phyloP scores from a whole-genome alignment of 2,888 invertebrate species.

The Conops quadrifasciatus region DNA sequence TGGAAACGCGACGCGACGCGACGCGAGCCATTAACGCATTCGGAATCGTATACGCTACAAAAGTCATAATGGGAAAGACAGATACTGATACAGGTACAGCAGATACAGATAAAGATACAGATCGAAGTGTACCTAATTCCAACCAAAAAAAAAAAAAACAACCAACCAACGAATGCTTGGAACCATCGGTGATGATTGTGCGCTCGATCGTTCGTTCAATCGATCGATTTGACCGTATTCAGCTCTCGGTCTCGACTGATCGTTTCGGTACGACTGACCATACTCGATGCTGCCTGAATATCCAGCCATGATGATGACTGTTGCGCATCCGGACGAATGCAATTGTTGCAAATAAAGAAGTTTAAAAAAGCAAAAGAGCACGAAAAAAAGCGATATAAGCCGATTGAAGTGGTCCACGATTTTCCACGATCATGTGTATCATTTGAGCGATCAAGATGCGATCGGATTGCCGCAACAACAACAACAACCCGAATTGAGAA shows the following conservation, averaged over 20 bases:
- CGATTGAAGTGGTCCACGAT: background rate
- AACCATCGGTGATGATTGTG: background rate
- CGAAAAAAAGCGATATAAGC: background rate
- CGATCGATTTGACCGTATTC: background rate
- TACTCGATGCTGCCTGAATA: background rate
- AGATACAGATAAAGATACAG: conserved; percentile 17
- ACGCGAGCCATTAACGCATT: too few species aligned
- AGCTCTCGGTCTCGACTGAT: too few species aligned
- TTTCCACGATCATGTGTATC: too few species aligned
- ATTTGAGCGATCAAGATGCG: too few species aligned
- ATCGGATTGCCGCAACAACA: too few species aligned
- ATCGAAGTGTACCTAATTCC: background rate
- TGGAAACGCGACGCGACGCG: too few species aligned
- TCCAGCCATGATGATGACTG: too few species aligned
- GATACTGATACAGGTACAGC: background rate
- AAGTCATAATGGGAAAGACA: too few species aligned
- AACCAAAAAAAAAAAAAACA: too few species aligned
- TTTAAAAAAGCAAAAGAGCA: background rate
- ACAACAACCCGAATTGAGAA: too few species aligned
- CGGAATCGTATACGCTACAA: too few species aligned
- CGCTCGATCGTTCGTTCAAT: conserved; percentile 1
- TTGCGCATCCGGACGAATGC: background rate
- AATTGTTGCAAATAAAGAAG: background rate
- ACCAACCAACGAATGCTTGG: background rate
- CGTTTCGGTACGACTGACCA: too few species aligned